A percentile compares a stretch with the other conserved stretches of the same genome.
Conservation (phyloP, 2,113 vertebrate species). For the Hypocryptadius cinnamomeus region DNA sequence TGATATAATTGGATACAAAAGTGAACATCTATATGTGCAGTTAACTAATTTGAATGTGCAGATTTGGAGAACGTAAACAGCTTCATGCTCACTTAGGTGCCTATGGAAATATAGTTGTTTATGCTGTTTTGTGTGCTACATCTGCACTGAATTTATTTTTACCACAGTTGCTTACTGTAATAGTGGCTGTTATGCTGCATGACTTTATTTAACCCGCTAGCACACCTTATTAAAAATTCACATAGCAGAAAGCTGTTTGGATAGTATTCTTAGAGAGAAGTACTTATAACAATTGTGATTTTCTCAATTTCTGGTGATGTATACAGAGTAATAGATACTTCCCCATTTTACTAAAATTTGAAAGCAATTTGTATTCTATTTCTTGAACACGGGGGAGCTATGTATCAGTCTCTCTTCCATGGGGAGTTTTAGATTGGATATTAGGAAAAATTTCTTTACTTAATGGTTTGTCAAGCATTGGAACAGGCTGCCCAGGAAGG, state of each 20-base stretch:
- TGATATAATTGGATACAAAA: background rate
- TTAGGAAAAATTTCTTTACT: background rate
- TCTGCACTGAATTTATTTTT: constrained; percentile 13
- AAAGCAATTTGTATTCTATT: background rate
- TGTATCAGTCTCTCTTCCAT: background rate
- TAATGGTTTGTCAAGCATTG: background rate
- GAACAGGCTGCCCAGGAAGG: background rate
- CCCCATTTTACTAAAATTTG: background rate
- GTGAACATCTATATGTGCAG: background rate
- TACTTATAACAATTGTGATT: background rate
- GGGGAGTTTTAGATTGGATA: background rate
- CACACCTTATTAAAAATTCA: background rate
- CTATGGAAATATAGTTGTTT: background rate
- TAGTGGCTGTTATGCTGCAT: background rate
- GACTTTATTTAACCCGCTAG: background rate
- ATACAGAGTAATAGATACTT: background rate
- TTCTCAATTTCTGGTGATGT: background rate
- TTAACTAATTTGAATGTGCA: background rate
- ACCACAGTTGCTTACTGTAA: background rate
- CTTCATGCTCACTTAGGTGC: constrained; percentile 24
- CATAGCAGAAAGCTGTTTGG: background rate
- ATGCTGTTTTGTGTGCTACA: background rate
- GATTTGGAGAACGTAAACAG: constrained; percentile 7
- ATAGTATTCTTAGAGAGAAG: background rate
- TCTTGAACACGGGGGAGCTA: background rate